Percentiles rank a stretch among this genome's conserved stretches.
Evolutionary conservation across 2,888 invertebrate genomes (phyloP).

Genomic region (Xestia c-nigrum): DNA sequence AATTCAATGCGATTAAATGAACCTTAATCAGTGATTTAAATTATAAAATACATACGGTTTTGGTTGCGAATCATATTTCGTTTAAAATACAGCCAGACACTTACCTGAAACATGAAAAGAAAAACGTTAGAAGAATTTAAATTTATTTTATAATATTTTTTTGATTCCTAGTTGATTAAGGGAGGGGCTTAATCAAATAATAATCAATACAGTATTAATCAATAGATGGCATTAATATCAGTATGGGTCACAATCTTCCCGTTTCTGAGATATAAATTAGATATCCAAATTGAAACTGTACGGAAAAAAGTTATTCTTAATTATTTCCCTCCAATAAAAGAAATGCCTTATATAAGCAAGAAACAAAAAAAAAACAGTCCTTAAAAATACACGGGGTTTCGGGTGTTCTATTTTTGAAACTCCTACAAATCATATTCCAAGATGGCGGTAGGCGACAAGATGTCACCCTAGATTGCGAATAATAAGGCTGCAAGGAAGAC

Average conservation of each 20-base stretch:
- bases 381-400: constrained; percentile 26
- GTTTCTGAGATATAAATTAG: not conserved
- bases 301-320: not conserved
- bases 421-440: constrained; percentile 51
- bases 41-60: no score
- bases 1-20: no score
- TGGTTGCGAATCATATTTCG: no score
- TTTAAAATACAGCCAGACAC: no score
- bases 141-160: no score
- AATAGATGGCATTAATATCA: not conserved
- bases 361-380: constrained; percentile 18
- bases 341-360: not conserved
- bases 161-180: no score
- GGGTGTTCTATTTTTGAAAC: constrained; percentile 45
- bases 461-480: constrained; percentile 43
- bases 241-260: not conserved
- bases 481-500: constrained; percentile 19
- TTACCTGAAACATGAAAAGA: no score
- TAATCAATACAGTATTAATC: not conserved
- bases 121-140: no score
- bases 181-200: not conserved
- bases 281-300: not conserved
- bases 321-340: not conserved
- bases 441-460: constrained; percentile 41
- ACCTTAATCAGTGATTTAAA: no score